These are phyloP conservation scores for Baronia brevicornis DNA, from an alignment of 2,888 invertebrate genomes.

Conservation along the genomic window DNA sequence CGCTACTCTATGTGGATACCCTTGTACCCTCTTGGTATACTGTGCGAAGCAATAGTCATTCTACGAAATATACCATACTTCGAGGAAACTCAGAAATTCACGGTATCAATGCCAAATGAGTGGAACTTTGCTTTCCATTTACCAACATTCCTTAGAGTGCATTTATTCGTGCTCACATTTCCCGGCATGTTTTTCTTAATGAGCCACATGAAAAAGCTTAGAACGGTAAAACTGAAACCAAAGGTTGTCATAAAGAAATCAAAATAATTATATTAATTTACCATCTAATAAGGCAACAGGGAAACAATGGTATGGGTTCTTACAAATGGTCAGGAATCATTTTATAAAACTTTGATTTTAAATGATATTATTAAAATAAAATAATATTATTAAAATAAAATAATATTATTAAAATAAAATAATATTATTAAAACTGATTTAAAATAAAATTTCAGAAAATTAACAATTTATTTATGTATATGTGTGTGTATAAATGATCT, in stretches of 20 bases:
- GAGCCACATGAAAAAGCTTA: slow-evolving; percentile 87
- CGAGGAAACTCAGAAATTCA: slow-evolving; percentile 87
- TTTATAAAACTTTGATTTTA: too few relatives aligned
- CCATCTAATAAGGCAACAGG: too few relatives aligned
- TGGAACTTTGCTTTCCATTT: slow-evolving; percentile 92
- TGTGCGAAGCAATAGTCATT: slow-evolving; percentile 89
- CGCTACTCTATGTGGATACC: slow-evolving; percentile 96
- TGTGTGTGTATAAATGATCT: too few relatives aligned
- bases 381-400: neutral
- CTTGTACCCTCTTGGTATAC: slow-evolving; percentile 91
- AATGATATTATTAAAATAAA: too few relatives aligned
- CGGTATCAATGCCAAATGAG: slow-evolving; percentile 85
- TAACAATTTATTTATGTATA: too few relatives aligned
- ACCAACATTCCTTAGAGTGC: slow-evolving; percentile 84
- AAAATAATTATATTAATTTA: slow-evolving; percentile 43
- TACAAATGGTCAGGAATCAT: too few relatives aligned
- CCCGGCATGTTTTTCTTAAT: slow-evolving; percentile 87
- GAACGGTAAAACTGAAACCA: slow-evolving; percentile 79
- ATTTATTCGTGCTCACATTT: slow-evolving; percentile 83
- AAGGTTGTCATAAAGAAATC: slow-evolving; percentile 61
- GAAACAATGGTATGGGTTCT: too few relatives aligned
- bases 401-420: too few relatives aligned
- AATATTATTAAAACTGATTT: too few relatives aligned
- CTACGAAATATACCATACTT: slow-evolving; percentile 91
- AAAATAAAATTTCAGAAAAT: too few relatives aligned